Conservation (phyloP, 2,888 invertebrate genomes). For the Metalampra italica region DNA sequence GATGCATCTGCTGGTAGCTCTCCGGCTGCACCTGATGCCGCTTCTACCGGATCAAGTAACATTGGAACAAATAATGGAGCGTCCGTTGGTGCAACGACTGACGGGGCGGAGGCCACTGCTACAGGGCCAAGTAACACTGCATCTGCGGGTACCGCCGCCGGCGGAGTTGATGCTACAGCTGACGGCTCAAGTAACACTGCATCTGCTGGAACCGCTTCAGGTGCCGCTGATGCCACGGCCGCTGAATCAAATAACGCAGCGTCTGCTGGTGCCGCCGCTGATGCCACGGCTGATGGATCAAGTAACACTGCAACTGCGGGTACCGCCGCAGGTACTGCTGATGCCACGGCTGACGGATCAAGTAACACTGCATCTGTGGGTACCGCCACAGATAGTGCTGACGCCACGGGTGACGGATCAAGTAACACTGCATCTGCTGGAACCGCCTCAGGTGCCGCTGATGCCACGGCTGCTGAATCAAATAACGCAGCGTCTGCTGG, state of each 20-base stretch:
- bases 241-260: background rate
- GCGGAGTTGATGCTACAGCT: too few species aligned
- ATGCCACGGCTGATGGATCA: background rate
- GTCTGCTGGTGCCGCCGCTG: too few species aligned
- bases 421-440: background rate
- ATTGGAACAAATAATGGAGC: too few species aligned
- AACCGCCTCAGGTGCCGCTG: background rate
- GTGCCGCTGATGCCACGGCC: background rate
- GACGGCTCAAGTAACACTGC: background rate
- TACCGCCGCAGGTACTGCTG: background rate
- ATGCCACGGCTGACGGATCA: background rate
- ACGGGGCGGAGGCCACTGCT: too few species aligned
- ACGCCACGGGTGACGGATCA: too few species aligned
- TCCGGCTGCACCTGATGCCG: too few species aligned
- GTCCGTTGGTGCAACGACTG: too few species aligned
- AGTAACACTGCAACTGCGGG: slow-evolving; percentile 1
- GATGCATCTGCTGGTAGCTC: too few species aligned
- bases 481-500: slow-evolving; percentile 1
- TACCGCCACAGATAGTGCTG: background rate
- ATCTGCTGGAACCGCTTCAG: background rate
- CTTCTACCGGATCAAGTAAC: too few species aligned
- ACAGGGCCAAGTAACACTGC: too few species aligned
- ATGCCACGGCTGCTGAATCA: background rate
- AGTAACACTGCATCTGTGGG: background rate
- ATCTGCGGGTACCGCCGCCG: too few species aligned